Conservation (phyloP, 2,797 vertebrate species). For the Hafferia zeledoni region DNA sequence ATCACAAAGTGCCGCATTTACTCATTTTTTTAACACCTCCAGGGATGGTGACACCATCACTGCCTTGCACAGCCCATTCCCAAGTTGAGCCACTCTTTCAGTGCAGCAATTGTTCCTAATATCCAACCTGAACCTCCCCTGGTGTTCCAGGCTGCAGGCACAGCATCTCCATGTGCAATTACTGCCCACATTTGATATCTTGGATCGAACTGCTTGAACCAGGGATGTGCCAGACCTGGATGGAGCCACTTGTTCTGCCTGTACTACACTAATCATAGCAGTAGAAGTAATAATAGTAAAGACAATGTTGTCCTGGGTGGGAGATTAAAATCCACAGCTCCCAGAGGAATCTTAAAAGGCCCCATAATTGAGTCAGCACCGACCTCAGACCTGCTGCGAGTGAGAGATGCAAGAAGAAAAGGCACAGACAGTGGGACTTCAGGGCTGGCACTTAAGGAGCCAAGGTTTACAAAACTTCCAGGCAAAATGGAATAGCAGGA, state of each 20-base stretch:
- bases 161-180: not conserved
- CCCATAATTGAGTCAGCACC: conserved; percentile 25
- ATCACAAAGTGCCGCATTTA: not conserved
- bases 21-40: not conserved
- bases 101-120: not conserved
- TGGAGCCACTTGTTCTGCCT: not conserved
- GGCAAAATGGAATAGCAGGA: not conserved
- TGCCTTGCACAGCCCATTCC: not conserved
- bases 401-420: conserved; percentile 1
- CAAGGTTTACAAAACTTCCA: not conserved
- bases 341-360: not conserved
- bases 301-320: not conserved
- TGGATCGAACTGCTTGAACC: not conserved
- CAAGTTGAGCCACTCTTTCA: too few species aligned
- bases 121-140: not conserved
- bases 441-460: not conserved
- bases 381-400: not conserved
- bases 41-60: not conserved
- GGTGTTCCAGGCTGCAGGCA: not conserved
- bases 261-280: not conserved
- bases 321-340: conserved; percentile 41
- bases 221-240: not conserved
- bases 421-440: not conserved
- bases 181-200: not conserved
- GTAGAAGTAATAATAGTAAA: not conserved